Conservation (phyloP, 2,888 invertebrate species). For the Trissoscelio sp. region DNA sequence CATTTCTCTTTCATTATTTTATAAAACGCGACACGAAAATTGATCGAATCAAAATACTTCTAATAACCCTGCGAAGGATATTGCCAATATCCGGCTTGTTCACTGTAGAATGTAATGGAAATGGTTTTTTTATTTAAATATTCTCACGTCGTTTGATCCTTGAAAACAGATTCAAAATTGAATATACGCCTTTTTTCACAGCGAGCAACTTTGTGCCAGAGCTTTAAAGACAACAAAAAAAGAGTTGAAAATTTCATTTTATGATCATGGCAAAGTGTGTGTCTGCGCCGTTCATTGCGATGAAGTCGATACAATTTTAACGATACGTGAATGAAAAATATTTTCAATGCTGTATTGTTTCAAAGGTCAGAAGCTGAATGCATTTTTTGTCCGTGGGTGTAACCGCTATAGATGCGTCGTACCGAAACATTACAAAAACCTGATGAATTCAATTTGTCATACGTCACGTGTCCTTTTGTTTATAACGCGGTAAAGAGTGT, state of each 20-base stretch:
- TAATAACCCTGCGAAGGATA: constrained; percentile 56
- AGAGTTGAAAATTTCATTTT: constrained; percentile 5
- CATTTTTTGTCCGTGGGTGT: constrained; percentile 15
- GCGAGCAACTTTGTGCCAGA: background rate
- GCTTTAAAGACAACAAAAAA: background rate
- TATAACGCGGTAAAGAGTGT: constrained; percentile 28
- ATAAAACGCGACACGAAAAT: constrained; percentile 54
- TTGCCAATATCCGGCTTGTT: constrained; percentile 56
- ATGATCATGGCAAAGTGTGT: background rate
- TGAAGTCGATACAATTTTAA: constrained; percentile 23
- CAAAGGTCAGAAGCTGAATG: constrained; percentile 48
- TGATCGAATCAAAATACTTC: constrained; percentile 61
- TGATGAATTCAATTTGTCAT: constrained; percentile 44
- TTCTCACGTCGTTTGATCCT: constrained; percentile 6
- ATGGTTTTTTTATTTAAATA: constrained; percentile 44
- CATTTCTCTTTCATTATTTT: constrained; percentile 52
- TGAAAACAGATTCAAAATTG: background rate
- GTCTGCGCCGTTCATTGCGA: background rate
- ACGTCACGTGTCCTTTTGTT: constrained; percentile 52
- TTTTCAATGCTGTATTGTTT: constrained; percentile 32
- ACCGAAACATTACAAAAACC: constrained; percentile 3
- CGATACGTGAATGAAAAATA: constrained; percentile 28
- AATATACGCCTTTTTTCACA: background rate
- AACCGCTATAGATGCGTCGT: background rate
- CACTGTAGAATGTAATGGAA: constrained; percentile 36